Percentiles rank a stretch among this genome's conserved stretches.
Evolutionary conservation across 2,888 invertebrate species (phyloP).

Genomic region (Pandemis heparana): DNA sequence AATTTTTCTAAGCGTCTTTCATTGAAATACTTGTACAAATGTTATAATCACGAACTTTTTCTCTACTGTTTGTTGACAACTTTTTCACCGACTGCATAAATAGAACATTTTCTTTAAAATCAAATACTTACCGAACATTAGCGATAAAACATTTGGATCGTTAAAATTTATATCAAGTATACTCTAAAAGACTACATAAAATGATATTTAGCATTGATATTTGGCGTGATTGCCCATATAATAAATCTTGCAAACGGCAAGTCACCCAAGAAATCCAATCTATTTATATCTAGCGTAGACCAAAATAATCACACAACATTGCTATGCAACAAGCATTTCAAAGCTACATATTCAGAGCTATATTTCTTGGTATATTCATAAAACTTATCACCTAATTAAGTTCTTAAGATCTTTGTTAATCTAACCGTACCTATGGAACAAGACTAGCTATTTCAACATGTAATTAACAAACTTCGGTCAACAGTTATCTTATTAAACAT

Average conservation of each 20-base stretch:
- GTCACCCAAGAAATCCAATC: background rate
- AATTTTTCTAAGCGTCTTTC: too few species aligned
- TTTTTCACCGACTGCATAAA: background rate
- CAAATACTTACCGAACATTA: background rate
- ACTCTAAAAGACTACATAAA: constrained; percentile 25
- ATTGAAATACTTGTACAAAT: too few species aligned
- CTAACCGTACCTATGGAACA: constrained; percentile 30
- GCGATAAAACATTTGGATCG: background rate
- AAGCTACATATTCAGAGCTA: constrained; percentile 8
- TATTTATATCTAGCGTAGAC: constrained; percentile 17
- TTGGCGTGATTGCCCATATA: background rate
- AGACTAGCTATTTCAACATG: constrained; percentile 40
- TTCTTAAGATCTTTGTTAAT: constrained; percentile 15
- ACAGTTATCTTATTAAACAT: constrained; percentile 13
- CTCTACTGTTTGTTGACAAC: too few species aligned
- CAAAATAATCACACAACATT: constrained; percentile 2
- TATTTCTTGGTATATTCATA: constrained; percentile 1
- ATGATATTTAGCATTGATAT: constrained; percentile 38
- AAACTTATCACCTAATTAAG: constrained; percentile 20
- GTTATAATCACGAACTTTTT: too few species aligned
- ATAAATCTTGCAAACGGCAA: background rate
- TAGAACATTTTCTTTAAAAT: background rate
- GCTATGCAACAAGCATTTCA: constrained; percentile 9
- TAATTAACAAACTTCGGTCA: constrained; percentile 32
- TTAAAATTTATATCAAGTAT: background rate